Percentiles rank a stretch among this genome's conserved stretches.
phyloP scores from a whole-genome alignment of 2,113 vertebrate genomes.

The Ivindomyrus marchei region DNA sequence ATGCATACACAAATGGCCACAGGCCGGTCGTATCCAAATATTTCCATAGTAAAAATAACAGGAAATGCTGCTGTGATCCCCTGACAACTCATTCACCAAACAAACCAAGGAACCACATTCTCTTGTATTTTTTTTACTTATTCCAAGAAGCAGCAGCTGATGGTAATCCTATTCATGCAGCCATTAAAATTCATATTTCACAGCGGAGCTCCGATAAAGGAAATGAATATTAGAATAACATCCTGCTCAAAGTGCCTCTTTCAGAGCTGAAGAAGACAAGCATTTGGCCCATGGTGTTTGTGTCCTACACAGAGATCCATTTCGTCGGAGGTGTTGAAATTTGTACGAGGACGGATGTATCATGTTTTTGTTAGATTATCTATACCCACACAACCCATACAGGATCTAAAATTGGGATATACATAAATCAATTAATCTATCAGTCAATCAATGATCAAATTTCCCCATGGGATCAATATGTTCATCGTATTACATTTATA shows the following conservation, averaged over 20 bases:
- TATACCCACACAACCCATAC: background rate
- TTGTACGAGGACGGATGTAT: slow-evolving; percentile 68
- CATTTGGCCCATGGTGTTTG: slow-evolving; percentile 59
- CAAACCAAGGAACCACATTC: slow-evolving; percentile 36
- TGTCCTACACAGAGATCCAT: slow-evolving; percentile 50
- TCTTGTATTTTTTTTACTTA: slow-evolving; percentile 27
- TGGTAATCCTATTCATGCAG: slow-evolving; percentile 27
- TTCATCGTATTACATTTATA: slow-evolving; percentile 32
- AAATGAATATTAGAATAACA: slow-evolving; percentile 42
- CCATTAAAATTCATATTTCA: slow-evolving; percentile 50
- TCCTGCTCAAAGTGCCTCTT: slow-evolving; percentile 41
- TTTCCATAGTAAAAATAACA: slow-evolving; percentile 57
- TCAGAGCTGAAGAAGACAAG: slow-evolving; percentile 47
- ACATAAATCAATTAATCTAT: background rate
- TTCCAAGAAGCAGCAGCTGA: slow-evolving; percentile 30
- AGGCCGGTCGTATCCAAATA: slow-evolving; percentile 61
- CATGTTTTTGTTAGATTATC: slow-evolving; percentile 79
- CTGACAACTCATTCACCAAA: slow-evolving; percentile 44
- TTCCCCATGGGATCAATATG: background rate
- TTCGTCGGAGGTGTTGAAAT: slow-evolving; percentile 63
- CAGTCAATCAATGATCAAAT: background rate
- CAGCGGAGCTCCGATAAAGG: slow-evolving; percentile 46
- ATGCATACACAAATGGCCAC: slow-evolving; percentile 66
- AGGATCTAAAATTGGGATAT: background rate
- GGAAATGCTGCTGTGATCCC: slow-evolving; percentile 44